These are phyloP conservation scores for Halcyon badia DNA, from an alignment of 2,797 vertebrate genomes.

Conservation along the genomic window DNA sequence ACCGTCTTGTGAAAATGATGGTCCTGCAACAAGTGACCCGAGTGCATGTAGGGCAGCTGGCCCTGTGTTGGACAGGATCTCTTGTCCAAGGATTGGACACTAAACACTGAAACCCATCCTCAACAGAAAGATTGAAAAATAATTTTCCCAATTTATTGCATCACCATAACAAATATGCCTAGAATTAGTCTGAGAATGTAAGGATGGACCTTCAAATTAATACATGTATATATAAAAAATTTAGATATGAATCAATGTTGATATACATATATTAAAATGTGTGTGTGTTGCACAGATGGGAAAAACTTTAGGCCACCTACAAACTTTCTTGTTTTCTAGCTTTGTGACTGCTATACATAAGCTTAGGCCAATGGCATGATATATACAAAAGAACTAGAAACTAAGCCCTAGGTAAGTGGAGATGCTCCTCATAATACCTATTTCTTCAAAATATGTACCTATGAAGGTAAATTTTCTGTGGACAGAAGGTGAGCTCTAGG, in stretches of 20 bases:
- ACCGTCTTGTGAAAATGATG: not conserved
- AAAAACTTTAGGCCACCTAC: not conserved
- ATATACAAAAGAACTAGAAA: not conserved
- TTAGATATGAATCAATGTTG: not conserved
- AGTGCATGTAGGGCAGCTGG: accelerated
- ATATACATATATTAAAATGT: not conserved
- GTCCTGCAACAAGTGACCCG: not conserved
- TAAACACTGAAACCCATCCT: not conserved
- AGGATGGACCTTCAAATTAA: not conserved
- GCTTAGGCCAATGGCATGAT: not conserved
- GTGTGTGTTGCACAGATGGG: not conserved
- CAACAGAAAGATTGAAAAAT: not conserved
- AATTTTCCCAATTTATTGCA: not conserved
- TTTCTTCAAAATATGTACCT: not conserved
- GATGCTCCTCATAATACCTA: not conserved
- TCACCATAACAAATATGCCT: not conserved
- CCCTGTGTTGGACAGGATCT: not conserved
- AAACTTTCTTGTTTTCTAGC: not conserved
- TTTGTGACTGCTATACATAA: not conserved
- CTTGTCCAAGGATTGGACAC: not conserved
- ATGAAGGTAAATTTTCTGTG: not conserved
- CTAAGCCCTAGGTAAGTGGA: not conserved
- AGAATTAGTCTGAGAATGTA: not conserved
- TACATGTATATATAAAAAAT: not conserved
- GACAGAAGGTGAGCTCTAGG: not conserved